phyloP scores from a whole-genome alignment of 1,140 invertebrate genomes.

The Bradysia coprophila region DNA sequence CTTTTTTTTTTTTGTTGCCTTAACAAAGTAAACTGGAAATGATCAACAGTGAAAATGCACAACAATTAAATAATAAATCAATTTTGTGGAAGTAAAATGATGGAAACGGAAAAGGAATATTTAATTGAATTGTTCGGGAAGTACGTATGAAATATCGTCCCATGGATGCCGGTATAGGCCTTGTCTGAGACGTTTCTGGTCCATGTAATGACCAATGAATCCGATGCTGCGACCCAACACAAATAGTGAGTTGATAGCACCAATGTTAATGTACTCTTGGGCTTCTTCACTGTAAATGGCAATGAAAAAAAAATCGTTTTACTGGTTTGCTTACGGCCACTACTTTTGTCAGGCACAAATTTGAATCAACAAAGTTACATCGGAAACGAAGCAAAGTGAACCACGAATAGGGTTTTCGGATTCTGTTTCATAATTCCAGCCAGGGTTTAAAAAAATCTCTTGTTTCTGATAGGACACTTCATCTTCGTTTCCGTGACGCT shows the following conservation, averaged over 20 bases:
- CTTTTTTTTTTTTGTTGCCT: not conserved
- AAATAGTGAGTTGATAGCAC: conserved; percentile 95
- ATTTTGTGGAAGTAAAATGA: too few species aligned
- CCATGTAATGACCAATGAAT: conserved; percentile 97
- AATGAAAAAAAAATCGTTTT: conserved; percentile 4
- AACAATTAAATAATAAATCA: too few species aligned
- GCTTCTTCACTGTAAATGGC: conserved; percentile 69
- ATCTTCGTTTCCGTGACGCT: not conserved
- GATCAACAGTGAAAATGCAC: too few species aligned
- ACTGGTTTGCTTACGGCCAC: too few species aligned
- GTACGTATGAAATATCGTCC: conserved; percentile 42
- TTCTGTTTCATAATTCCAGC: too few species aligned
- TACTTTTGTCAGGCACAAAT: too few species aligned
- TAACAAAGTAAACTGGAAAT: too few species aligned
- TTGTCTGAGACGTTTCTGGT: conserved; percentile 97
- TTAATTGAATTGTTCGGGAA: conserved; percentile 1
- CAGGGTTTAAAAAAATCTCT: too few species aligned
- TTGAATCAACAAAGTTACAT: too few species aligned
- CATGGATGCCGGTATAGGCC: conserved; percentile 98
- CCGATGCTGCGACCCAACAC: conserved; percentile 96
- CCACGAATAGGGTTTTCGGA: too few species aligned
- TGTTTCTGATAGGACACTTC: conserved; percentile 1
- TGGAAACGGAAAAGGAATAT: too few species aligned
- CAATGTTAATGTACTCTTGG: conserved; percentile 94
- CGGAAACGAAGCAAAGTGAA: too few species aligned